These are phyloP conservation scores for Dyspetes luteomarginatus DNA, from an alignment of 2,888 invertebrate genomes.

Conservation along the genomic window DNA sequence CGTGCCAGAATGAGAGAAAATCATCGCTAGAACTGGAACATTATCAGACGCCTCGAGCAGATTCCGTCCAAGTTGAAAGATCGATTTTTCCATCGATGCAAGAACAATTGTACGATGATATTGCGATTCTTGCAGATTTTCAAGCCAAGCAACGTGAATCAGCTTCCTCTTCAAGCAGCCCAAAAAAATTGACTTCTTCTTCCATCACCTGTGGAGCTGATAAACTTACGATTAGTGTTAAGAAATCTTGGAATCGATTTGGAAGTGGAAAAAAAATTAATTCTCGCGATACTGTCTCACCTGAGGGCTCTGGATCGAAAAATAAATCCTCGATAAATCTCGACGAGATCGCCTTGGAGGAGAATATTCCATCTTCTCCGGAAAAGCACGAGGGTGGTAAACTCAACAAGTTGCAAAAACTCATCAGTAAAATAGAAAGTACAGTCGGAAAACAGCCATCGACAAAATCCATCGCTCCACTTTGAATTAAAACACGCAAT, in stretches of 20 bases:
- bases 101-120: slow-evolving; percentile 79
- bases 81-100: slow-evolving; percentile 40
- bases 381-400: slow-evolving; percentile 65
- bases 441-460: slow-evolving; percentile 71
- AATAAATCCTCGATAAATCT: slow-evolving; percentile 42
- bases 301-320: slow-evolving; percentile 28
- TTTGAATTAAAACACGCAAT: slow-evolving; percentile 22
- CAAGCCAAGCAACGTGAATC: slow-evolving; percentile 71
- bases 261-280: slow-evolving; percentile 66
- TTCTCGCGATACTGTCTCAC: slow-evolving; percentile 12
- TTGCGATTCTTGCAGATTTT: slow-evolving; percentile 75
- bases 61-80: slow-evolving; percentile 42
- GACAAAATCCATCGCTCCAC: slow-evolving; percentile 6
- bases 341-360: slow-evolving; percentile 41
- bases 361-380: slow-evolving; percentile 33
- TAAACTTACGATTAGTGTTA: slow-evolving; percentile 52
- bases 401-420: slow-evolving; percentile 76
- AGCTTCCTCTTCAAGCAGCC: slow-evolving; percentile 25
- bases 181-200: slow-evolving; percentile 12
- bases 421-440: slow-evolving; percentile 78
- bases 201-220: neutral
- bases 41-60: slow-evolving; percentile 76
- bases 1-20: neutral
- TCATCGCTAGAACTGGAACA: slow-evolving; percentile 70
- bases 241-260: slow-evolving; percentile 77